A percentile compares a stretch with the other conserved stretches of the same genome.
phyloP scores from a whole-genome alignment of 2,888 invertebrate species.

The Lochmaea capreae region DNA sequence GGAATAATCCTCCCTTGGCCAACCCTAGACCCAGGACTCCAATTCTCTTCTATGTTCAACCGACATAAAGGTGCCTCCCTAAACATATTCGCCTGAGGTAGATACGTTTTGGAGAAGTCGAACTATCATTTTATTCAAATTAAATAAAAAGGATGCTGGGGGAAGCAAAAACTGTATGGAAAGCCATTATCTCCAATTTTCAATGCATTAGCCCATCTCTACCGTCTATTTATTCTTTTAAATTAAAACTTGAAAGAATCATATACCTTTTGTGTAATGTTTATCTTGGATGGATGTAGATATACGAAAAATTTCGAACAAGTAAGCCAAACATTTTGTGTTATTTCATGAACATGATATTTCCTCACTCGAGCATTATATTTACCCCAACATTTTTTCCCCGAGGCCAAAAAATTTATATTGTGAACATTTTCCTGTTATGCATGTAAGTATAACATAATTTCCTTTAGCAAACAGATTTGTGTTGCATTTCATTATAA shows the following conservation, averaged over 20 bases:
- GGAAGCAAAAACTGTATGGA: neutral
- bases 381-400: conserved; percentile 25
- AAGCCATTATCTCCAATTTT: neutral
- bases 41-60: too few species aligned
- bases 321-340: conserved; percentile 23
- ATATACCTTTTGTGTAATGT: neutral
- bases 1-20: too few species aligned
- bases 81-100: too few species aligned
- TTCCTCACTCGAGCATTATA: conserved; percentile 16
- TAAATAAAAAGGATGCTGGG: too few species aligned
- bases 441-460: conserved; percentile 38
- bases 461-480: conserved; percentile 42
- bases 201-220: neutral
- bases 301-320: neutral
- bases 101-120: too few species aligned
- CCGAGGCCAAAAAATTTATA: conserved; percentile 18
- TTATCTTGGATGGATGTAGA: neutral
- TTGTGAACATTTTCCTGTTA: conserved; percentile 36
- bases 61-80: too few species aligned
- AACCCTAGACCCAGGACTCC: too few species aligned
- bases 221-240: neutral
- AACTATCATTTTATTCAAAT: too few species aligned
- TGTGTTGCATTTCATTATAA: conserved; percentile 38
- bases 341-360: conserved; percentile 21
- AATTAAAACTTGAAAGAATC: neutral